phyloP scores from a whole-genome alignment of 2,797 vertebrate species.

The Xerus rutilus region DNA sequence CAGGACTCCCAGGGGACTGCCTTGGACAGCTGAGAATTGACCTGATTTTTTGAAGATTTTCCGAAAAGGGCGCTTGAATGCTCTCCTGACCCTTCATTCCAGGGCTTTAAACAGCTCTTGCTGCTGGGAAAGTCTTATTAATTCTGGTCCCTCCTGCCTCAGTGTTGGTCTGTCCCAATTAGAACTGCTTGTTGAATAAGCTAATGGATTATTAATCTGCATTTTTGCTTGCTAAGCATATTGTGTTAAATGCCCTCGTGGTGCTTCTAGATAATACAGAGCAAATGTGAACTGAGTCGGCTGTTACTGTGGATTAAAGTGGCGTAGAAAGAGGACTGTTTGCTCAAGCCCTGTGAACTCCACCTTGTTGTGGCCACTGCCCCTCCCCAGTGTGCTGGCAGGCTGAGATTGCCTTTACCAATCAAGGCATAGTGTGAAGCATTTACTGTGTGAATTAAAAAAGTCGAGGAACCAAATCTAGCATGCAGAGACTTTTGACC shows the following conservation, averaged over 20 bases:
- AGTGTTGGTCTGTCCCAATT: background rate
- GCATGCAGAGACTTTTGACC: background rate
- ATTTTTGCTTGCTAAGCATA: slow-evolving; percentile 10
- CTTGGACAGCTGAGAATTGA: background rate
- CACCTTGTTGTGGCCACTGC: background rate
- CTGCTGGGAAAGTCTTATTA: slow-evolving; percentile 1
- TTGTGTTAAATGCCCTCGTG: background rate
- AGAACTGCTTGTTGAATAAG: slow-evolving; percentile 52
- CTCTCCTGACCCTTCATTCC: background rate
- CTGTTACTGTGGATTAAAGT: background rate
- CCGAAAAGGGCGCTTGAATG: background rate
- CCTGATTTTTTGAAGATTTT: background rate
- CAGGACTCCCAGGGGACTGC: background rate
- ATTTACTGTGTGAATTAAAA: background rate
- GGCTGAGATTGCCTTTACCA: background rate
- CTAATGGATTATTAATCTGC: slow-evolving; percentile 6
- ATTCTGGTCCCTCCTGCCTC: background rate
- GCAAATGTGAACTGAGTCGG: background rate
- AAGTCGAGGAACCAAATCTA: background rate
- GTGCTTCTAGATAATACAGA: slow-evolving; percentile 6
- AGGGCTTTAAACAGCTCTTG: background rate
- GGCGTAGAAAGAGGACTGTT: background rate
- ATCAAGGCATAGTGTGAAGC: background rate
- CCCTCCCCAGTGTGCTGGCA: accelerated
- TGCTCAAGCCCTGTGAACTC: background rate